Evolutionary conservation across 2,888 invertebrate genomes (phyloP).

Genomic region (Allolobophora icterica): DNA sequence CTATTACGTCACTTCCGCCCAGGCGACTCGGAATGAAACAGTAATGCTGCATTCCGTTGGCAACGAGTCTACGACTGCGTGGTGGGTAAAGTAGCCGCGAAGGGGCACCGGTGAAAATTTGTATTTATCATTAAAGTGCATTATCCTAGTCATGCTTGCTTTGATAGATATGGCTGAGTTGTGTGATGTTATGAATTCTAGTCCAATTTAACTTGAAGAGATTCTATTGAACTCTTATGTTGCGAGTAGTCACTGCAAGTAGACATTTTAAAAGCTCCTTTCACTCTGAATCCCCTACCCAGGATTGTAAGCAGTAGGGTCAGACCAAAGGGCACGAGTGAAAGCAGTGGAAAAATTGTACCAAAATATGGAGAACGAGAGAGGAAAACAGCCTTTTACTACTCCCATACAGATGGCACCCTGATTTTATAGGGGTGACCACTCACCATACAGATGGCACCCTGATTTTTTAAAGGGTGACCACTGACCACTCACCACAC

Average conservation of each 20-base stretch:
- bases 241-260: not conserved
- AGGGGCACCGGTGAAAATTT: not conserved
- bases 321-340: too few relatives aligned
- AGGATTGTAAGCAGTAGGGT: too few relatives aligned
- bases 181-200: not conserved
- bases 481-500: too few relatives aligned
- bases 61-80: too few relatives aligned
- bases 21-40: not conserved
- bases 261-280: not conserved
- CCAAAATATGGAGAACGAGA: too few relatives aligned
- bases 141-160: not conserved
- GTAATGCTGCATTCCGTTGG: constrained; percentile 17
- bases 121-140: not conserved
- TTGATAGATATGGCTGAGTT: not conserved
- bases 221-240: not conserved
- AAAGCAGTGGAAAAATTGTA: too few relatives aligned
- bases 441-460: too few relatives aligned
- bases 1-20: constrained; percentile 9
- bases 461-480: too few relatives aligned
- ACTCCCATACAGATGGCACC: too few relatives aligned
- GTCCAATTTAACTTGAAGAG: not conserved
- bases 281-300: too few relatives aligned
- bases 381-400: too few relatives aligned
- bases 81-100: not conserved
- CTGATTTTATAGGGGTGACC: too few relatives aligned